These are phyloP conservation scores for Agrypnus murinus DNA, from an alignment of 2,888 invertebrate species.

Conservation along the genomic window DNA sequence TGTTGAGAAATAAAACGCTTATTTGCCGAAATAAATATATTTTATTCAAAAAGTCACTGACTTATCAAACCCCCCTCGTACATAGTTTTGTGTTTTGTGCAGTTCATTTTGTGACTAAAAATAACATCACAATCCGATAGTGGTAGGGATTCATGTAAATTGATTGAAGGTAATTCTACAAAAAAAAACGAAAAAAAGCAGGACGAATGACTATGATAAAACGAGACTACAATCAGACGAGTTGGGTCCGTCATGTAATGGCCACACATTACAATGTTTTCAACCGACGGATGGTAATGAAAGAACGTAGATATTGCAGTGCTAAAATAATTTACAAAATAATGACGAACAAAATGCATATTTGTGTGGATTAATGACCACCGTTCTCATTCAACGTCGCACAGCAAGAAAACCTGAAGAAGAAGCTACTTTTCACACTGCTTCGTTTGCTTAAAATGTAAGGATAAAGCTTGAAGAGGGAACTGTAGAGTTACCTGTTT, in stretches of 20 bases:
- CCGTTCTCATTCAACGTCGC: slow-evolving; percentile 1
- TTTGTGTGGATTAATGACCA: too few species aligned
- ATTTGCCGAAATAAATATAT: too few species aligned
- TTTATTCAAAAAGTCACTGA: too few species aligned
- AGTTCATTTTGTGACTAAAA: too few species aligned
- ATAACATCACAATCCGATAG: too few species aligned
- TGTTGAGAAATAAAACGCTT: too few species aligned
- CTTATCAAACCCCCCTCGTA: too few species aligned
- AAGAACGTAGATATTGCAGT: not conserved
- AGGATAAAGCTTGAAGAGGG: not conserved
- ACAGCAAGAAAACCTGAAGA: slow-evolving; percentile 16
- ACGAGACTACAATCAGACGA: slow-evolving; percentile 1
- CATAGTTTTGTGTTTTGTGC: too few species aligned
- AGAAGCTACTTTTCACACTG: not conserved
- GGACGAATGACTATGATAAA: slow-evolving; percentile 14
- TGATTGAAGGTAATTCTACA: too few species aligned
- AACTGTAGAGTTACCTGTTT: not conserved
- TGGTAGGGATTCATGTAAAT: too few species aligned
- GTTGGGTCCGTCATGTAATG: slow-evolving; percentile 22
- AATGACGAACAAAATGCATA: too few species aligned
- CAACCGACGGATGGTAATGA: not conserved
- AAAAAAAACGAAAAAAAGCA: slow-evolving; percentile 10
- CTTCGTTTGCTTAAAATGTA: slow-evolving; percentile 2
- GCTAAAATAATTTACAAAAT: slow-evolving; percentile 16
- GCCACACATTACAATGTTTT: slow-evolving; percentile 25